These are phyloP conservation scores for Andrena hattorfiana DNA, from an alignment of 2,888 invertebrate genomes.

Conservation along the genomic window DNA sequence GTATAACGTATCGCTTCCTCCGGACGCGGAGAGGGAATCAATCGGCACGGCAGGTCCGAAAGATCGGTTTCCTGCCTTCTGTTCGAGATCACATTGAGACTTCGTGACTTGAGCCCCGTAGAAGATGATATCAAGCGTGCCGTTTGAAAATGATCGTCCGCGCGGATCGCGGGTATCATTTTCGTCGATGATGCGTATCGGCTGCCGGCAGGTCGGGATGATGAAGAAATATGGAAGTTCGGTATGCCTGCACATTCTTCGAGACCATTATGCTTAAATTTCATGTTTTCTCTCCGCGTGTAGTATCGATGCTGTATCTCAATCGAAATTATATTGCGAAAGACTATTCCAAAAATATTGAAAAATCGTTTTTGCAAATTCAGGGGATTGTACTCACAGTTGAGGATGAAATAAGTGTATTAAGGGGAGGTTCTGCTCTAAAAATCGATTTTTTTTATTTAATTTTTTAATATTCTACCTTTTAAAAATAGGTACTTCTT, in stretches of 20 bases:
- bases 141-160: slow-evolving; percentile 76
- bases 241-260: slow-evolving; percentile 18
- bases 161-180: slow-evolving; percentile 12
- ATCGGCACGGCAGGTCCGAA: slow-evolving; percentile 64
- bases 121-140: slow-evolving; percentile 75
- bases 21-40: slow-evolving; percentile 50
- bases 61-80: slow-evolving; percentile 75
- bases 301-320: neutral
- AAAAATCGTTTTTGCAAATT: no score
- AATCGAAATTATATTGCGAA: neutral
- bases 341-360: no score
- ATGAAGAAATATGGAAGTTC: slow-evolving; percentile 62
- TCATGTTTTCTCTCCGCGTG: neutral
- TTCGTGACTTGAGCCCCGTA: slow-evolving; percentile 73
- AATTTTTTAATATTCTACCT: no score
- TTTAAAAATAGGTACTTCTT: no score
- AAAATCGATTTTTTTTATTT: no score
- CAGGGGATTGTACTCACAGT: no score
- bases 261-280: slow-evolving; percentile 20
- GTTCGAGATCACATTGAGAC: slow-evolving; percentile 48
- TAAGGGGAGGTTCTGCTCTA: no score
- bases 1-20: slow-evolving; percentile 62
- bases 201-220: slow-evolving; percentile 44
- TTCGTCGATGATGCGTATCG: slow-evolving; percentile 70
- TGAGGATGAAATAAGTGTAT: no score